Conservation (phyloP, 1,140 invertebrate genomes). For the Tachypleus tridentatus region DNA sequence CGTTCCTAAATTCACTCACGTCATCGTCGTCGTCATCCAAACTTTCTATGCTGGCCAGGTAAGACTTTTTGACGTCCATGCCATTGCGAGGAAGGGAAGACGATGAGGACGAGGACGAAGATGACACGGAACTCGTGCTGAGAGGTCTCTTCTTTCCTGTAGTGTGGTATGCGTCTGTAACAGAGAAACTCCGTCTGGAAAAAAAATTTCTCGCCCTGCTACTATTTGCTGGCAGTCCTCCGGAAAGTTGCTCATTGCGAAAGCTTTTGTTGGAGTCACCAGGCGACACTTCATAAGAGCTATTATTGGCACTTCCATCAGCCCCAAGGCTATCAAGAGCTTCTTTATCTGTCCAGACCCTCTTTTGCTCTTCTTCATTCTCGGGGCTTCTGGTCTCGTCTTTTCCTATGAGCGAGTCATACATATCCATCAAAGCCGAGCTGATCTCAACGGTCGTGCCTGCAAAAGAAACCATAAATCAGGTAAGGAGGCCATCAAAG, state of each 20-base stretch:
- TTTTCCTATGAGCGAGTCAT: constrained; percentile 46
- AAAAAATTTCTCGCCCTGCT: constrained; percentile 10
- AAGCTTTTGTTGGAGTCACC: constrained; percentile 5
- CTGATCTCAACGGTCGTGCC: constrained; percentile 49
- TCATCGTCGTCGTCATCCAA: constrained; percentile 44
- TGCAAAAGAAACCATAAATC: constrained; percentile 32
- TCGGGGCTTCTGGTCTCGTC: constrained; percentile 16
- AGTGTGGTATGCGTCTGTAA: constrained; percentile 9
- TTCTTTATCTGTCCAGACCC: constrained; percentile 13
- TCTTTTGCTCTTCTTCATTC: constrained; percentile 10
- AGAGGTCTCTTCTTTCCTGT: constrained; percentile 43
- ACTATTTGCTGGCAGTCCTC: constrained; percentile 12
- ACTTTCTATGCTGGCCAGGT: constrained; percentile 64
- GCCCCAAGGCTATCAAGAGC: constrained; percentile 12
- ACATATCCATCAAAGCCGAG: constrained; percentile 50
- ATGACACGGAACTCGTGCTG: constrained; percentile 67
- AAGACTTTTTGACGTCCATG: constrained; percentile 39
- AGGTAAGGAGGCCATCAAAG: no score
- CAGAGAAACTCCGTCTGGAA: constrained; percentile 2
- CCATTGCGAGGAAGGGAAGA: constrained; percentile 31
- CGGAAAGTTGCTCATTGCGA: constrained; percentile 7
- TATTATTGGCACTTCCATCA: not conserved
- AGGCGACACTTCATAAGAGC: constrained; percentile 2
- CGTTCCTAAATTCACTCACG: not conserved
- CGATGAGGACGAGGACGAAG: constrained; percentile 51